Base-by-base conservation (phyloP, 2,888 invertebrate species). In the Ctena decussata region DNA sequence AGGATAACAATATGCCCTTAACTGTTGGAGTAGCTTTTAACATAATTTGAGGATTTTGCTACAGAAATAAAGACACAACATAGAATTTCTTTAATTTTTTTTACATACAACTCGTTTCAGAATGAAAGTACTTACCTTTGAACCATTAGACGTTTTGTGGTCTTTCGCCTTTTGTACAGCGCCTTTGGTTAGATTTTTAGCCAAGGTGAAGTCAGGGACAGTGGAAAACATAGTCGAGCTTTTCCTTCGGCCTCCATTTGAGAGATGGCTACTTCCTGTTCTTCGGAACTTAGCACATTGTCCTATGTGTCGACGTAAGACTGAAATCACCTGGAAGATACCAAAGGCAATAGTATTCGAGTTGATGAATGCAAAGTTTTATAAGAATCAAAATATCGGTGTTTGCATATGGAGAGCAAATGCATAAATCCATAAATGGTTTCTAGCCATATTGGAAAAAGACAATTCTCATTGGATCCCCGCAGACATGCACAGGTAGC, bases 151-250 rank as follows among this genome's bases (percentile, higher is more conserved):
- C 21, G 24, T 35, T 24, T 35, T 65, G 15, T 32, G 35, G 11
- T 30, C 65, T 35, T 21, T 65, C 1, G 8, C 18, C 21, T 35
- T 65, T 18, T 65, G 35, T 2, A 1, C 18, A 18, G 35, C 11
- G 3, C 65, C 21, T 57, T 57, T 75, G 1, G 21, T 24, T 18
- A 15, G 15, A 11, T 30, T 35, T 27, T 57, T 75, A 2, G 32
- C 15, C 8, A 30, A 12, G 30, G 75, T 21, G 53, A 35, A 41
- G 15, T 84, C 80, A 8, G 82, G 85, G 30, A 87, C 49, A 37
- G 85, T 85, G n/a, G 83, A 87, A 27, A 83, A 85, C 57, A 85
- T 18, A 0, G 87, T 87, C 0, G 87, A 79, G 76, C 85, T 87
- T 70, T 81, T 82, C 15, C 87, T 69, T 35, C 87, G 74, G n/a